Evolutionary conservation across 2,113 vertebrate species (phyloP).

Genomic region (Acanthochromis polyacanthus): DNA sequence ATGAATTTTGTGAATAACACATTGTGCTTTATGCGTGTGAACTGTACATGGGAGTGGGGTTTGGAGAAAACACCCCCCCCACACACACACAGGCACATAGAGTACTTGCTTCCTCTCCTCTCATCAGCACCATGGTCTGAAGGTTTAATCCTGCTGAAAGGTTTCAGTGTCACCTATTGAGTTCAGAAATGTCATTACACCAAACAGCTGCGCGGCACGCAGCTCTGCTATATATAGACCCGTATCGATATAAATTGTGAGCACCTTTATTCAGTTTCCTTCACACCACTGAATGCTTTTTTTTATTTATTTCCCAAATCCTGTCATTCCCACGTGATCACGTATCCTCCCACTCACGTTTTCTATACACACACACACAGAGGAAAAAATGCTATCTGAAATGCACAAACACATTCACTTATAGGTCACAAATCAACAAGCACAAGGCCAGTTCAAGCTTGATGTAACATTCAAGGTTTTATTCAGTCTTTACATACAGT

Average conservation of each 20-base stretch:
- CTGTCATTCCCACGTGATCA: slow-evolving; percentile 32
- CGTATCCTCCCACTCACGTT: slow-evolving; percentile 40
- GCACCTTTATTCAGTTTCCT: slow-evolving; percentile 36
- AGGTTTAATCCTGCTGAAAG: slow-evolving; percentile 73
- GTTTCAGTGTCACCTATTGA: slow-evolving; percentile 69
- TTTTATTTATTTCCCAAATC: slow-evolving; percentile 29
- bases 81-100: slow-evolving; percentile 10
- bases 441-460: slow-evolving; percentile 55
- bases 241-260: slow-evolving; percentile 24
- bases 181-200: slow-evolving; percentile 60
- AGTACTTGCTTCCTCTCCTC: slow-evolving; percentile 3
- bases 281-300: slow-evolving; percentile 23
- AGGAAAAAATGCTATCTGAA: slow-evolving; percentile 8
- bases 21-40: neutral
- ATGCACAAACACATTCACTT: neutral
- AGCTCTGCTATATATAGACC: slow-evolving; percentile 54
- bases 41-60: neutral
- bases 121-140: slow-evolving; percentile 47
- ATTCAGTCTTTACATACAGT: slow-evolving; percentile 86
- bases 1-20: slow-evolving; percentile 19
- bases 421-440: slow-evolving; percentile 63
- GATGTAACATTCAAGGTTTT: slow-evolving; percentile 86
- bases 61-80: neutral
- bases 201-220: slow-evolving; percentile 52
- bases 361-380: slow-evolving; percentile 9